phyloP scores from a whole-genome alignment of 2,797 vertebrate species.

The Picus viridis region DNA sequence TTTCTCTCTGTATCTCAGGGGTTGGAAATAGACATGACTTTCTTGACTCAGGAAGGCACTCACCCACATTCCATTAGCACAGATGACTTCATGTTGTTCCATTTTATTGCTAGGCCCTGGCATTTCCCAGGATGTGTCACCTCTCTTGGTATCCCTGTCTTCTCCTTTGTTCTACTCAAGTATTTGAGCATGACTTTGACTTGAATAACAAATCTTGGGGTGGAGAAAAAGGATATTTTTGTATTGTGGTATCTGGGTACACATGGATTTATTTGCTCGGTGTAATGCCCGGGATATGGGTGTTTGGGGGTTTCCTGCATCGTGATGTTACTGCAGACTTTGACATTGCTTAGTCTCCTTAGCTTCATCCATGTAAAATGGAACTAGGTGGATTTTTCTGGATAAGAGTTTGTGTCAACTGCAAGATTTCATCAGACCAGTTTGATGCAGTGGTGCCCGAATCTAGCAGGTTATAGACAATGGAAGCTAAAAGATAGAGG shows the following conservation, averaged over 20 bases:
- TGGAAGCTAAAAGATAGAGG: not conserved
- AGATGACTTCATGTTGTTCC: slow-evolving; percentile 33
- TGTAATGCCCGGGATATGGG: not conserved
- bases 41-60: slow-evolving; percentile 27
- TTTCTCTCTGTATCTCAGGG: not conserved
- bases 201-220: not conserved
- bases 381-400: not conserved
- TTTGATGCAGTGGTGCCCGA: not conserved
- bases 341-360: not conserved
- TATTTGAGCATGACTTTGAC: not conserved
- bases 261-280: not conserved
- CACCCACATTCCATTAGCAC: slow-evolving; percentile 7
- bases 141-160: not conserved
- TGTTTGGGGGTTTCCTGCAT: not conserved
- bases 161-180: slow-evolving; percentile 17
- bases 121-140: slow-evolving; percentile 42
- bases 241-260: not conserved
- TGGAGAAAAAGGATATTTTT: not conserved
- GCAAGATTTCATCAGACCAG: not conserved
- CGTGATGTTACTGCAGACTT: not conserved
- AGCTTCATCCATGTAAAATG: not conserved
- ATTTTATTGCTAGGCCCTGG: slow-evolving; percentile 44
- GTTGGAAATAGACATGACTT: not conserved
- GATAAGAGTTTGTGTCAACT: not conserved
- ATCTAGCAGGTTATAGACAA: not conserved